A percentile compares a stretch with the other conserved stretches of the same genome.
These are phyloP conservation scores for Ostrea denselamellosa DNA, from an alignment of 1,140 invertebrate genomes.

Conservation along the genomic window DNA sequence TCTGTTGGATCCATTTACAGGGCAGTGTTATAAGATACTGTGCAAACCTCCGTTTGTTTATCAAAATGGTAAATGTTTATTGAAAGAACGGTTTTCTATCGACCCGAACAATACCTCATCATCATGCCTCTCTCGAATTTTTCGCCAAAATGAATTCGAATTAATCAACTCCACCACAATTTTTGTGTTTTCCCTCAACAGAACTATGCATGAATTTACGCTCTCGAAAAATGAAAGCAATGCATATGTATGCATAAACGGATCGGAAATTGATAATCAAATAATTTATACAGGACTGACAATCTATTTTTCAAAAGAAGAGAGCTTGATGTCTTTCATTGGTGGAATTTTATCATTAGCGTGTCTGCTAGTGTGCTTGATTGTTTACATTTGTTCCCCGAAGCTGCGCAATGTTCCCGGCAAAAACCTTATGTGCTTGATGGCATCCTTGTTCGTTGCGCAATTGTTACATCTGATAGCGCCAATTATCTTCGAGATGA, in stretches of 20 bases:
- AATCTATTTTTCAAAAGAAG: slow-evolving; percentile 45
- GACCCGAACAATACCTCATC: slow-evolving; percentile 11
- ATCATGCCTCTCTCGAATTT: background rate
- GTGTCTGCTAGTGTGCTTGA: slow-evolving; percentile 66
- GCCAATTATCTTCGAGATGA: slow-evolving; percentile 49
- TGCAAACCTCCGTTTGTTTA: slow-evolving; percentile 52
- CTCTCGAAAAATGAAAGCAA: slow-evolving; percentile 4
- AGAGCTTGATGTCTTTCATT: slow-evolving; percentile 62
- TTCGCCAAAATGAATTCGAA: slow-evolving; percentile 51
- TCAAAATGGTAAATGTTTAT: slow-evolving; percentile 51
- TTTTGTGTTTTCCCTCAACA: slow-evolving; percentile 42
- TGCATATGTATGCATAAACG: slow-evolving; percentile 52
- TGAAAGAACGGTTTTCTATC: background rate
- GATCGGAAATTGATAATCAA: slow-evolving; percentile 41
- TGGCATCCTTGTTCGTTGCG: slow-evolving; percentile 77
- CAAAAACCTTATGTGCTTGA: slow-evolving; percentile 80
- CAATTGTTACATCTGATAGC: slow-evolving; percentile 79
- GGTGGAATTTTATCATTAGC: slow-evolving; percentile 62
- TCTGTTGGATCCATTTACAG: slow-evolving; percentile 64
- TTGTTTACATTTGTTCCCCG: slow-evolving; percentile 76
- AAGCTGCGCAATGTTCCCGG: slow-evolving; percentile 80
- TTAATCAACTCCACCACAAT: slow-evolving; percentile 47
- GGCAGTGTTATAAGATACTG: slow-evolving; percentile 56
- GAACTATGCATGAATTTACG: slow-evolving; percentile 10
- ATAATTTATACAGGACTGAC: background rate